Conservation (phyloP, 53 echinoderm and acorn worm species). For the Paracentrotus lividus region DNA sequence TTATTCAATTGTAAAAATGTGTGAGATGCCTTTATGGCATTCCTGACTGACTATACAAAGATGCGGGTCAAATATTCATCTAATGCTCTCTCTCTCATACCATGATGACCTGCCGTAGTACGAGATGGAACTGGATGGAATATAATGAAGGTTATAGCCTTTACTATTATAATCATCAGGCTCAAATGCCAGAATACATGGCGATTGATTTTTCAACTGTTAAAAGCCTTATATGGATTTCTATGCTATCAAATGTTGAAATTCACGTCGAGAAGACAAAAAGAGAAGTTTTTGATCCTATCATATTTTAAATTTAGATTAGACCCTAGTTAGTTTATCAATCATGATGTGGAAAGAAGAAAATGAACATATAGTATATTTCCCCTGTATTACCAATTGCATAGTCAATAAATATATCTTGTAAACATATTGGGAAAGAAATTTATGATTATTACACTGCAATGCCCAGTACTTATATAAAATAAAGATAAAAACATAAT, state of each 20-base stretch:
- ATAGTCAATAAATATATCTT: neutral
- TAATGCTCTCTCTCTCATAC: neutral
- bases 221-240: too few relatives aligned
- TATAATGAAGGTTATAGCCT: neutral
- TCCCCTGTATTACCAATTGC: too few relatives aligned
- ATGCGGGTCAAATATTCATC: neutral
- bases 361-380: too few relatives aligned
- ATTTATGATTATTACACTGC: neutral
- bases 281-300: too few relatives aligned
- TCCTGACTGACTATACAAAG: neutral
- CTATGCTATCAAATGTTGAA: too few relatives aligned
- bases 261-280: too few relatives aligned
- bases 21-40: neutral
- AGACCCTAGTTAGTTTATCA: too few relatives aligned
- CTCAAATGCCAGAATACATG: neutral
- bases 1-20: conserved; percentile 38
- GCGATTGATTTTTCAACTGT: too few relatives aligned
- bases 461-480: neutral
- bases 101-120: neutral
- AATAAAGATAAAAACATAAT: neutral
- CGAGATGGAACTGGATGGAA: neutral
- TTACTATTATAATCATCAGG: neutral
- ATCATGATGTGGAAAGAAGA: too few relatives aligned
- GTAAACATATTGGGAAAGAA: too few relatives aligned
- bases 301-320: too few relatives aligned